Evolutionary conservation across 1,140 invertebrate genomes (phyloP).

Genomic region (Drosophila bifasciata): DNA sequence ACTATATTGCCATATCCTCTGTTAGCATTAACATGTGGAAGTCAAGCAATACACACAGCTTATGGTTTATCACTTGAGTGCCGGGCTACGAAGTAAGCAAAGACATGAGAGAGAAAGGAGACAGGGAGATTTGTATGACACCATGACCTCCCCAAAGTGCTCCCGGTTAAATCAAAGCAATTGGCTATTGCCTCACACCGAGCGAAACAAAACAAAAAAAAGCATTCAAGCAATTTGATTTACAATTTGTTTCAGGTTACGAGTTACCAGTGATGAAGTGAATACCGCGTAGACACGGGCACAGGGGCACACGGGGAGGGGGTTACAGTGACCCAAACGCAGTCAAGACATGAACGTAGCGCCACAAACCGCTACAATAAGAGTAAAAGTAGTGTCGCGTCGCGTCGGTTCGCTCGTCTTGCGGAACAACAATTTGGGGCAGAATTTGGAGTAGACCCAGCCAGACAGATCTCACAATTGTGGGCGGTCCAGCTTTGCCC

Average conservation of each 20-base stretch:
- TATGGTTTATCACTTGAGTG: background rate
- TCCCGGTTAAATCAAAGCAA: slow-evolving; percentile 42
- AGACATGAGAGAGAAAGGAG: slow-evolving; percentile 5
- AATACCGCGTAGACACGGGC: slow-evolving; percentile 1
- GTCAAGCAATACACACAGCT: too few relatives aligned
- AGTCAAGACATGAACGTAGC: slow-evolving; percentile 4
- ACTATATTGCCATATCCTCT: too few relatives aligned
- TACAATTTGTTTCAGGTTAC: slow-evolving; percentile 46
- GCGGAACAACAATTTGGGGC: slow-evolving; percentile 13
- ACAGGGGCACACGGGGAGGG: too few relatives aligned
- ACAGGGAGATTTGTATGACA: slow-evolving; percentile 24
- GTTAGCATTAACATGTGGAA: background rate
- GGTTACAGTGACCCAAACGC: slow-evolving; percentile 2
- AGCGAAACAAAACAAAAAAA: slow-evolving; percentile 20
- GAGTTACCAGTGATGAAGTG: slow-evolving; percentile 24
- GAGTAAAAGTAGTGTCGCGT: slow-evolving; percentile 37
- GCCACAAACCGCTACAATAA: slow-evolving; percentile 14
- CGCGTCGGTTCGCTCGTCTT: background rate
- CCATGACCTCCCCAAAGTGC: slow-evolving; percentile 38
- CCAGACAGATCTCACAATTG: slow-evolving; percentile 1
- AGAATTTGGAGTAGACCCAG: slow-evolving; percentile 46
- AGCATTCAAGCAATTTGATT: slow-evolving; percentile 42
- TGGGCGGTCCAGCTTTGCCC: slow-evolving; percentile 22
- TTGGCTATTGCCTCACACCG: slow-evolving; percentile 44
- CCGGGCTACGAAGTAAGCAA: too few relatives aligned